These are phyloP conservation scores for Grapholita molesta DNA, from an alignment of 1,140 invertebrate genomes.

Conservation along the genomic window DNA sequence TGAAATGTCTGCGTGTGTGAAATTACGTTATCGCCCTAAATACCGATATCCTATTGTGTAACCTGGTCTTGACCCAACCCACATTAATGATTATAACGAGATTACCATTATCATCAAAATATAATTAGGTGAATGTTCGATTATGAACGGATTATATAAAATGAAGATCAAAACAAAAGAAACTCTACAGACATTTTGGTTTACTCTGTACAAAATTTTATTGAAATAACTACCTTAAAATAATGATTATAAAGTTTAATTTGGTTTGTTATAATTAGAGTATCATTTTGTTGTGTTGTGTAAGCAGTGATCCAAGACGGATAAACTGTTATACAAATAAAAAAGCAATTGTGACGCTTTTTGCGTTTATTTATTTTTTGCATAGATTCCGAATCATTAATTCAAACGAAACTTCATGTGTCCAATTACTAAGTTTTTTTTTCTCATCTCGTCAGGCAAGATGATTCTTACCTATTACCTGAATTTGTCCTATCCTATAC, in stretches of 20 bases:
- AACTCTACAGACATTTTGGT: not conserved
- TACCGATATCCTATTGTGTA: not conserved
- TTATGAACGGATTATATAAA: not conserved
- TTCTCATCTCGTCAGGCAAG: no score
- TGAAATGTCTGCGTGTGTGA: not conserved
- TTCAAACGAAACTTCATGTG: not conserved
- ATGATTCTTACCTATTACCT: no score
- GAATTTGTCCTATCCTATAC: no score
- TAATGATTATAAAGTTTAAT: not conserved
- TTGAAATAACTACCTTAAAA: not conserved
- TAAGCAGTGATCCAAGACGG: not conserved
- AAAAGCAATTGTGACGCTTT: not conserved
- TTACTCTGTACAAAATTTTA: not conserved
- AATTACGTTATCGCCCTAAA: not conserved
- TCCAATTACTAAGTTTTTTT: not conserved
- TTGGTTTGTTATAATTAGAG: not conserved
- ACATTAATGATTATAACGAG: not conserved
- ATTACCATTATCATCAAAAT: not conserved
- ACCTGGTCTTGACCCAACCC: not conserved
- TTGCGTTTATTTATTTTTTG: not conserved
- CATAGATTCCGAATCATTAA: not conserved
- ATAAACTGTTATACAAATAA: not conserved
- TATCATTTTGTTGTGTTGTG: not conserved
- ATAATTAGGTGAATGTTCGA: not conserved
- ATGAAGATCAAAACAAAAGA: not conserved